A percentile compares a stretch with the other conserved stretches of the same genome.
These are phyloP conservation scores for Zophobas morio DNA, from an alignment of 1,140 invertebrate genomes.

Conservation along the genomic window DNA sequence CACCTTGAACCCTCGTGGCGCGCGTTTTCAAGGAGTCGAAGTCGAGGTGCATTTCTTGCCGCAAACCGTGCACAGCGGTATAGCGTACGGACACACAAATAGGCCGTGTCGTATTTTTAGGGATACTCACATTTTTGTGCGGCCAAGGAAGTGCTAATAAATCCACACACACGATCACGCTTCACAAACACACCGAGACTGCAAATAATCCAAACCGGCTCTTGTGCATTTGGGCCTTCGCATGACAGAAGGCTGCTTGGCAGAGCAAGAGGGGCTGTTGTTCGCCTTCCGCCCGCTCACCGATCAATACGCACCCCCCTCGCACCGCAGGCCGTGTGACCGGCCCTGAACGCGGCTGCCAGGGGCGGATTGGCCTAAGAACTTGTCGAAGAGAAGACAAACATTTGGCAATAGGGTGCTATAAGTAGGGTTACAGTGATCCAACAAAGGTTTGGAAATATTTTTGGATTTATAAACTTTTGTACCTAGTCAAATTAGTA, in stretches of 20 bases:
- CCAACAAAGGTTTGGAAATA: too few species aligned
- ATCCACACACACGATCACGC: constrained; percentile 34
- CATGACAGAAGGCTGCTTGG: constrained; percentile 26
- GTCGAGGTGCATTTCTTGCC: too few species aligned
- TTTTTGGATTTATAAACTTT: too few species aligned
- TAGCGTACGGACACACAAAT: too few species aligned
- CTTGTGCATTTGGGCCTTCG: constrained; percentile 34
- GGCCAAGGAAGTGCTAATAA: constrained; percentile 28
- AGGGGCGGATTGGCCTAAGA: background rate
- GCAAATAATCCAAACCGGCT: constrained; percentile 29
- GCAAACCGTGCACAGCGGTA: too few species aligned
- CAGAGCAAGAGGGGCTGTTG: constrained; percentile 35
- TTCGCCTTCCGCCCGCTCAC: constrained; percentile 40
- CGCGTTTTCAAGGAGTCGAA: background rate
- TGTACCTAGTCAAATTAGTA: too few species aligned
- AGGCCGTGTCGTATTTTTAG: background rate
- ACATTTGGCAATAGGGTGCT: too few species aligned
- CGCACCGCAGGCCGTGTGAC: constrained; percentile 25
- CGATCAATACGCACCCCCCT: constrained; percentile 50
- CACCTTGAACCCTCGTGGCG: constrained; percentile 4
- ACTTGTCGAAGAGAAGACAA: too few species aligned
- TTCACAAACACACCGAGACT: constrained; percentile 37
- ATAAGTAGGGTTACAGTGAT: too few species aligned
- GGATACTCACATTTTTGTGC: constrained; percentile 22
- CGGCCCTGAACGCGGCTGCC: constrained; percentile 31